Conservation (phyloP, 2,113 vertebrate species). For the Alosa alosa region DNA sequence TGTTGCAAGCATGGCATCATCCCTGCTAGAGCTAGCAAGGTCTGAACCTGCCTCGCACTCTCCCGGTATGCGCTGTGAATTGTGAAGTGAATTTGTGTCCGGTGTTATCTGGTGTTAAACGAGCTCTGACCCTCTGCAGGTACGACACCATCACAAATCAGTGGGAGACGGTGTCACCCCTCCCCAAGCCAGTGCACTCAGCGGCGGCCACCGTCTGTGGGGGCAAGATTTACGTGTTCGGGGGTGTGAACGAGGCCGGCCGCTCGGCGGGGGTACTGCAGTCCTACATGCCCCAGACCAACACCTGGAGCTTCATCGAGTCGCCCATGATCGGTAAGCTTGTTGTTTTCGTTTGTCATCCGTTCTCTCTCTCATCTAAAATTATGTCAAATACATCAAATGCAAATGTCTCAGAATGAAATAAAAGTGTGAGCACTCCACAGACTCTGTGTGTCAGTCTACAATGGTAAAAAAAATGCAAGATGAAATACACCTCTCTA, state of each 20-base stretch:
- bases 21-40: too few species aligned
- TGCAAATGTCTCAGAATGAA: not conserved
- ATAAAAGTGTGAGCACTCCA: not conserved
- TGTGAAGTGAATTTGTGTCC: not conserved
- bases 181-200: slow-evolving; percentile 93
- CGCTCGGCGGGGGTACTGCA: slow-evolving; percentile 90
- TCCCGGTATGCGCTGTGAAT: not conserved
- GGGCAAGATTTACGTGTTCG: slow-evolving; percentile 95
- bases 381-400: too few species aligned
- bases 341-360: not conserved
- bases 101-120: slow-evolving; percentile 8
- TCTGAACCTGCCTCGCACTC: not conserved
- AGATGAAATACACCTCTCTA: not conserved
- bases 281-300: slow-evolving; percentile 90
- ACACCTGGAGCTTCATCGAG: slow-evolving; percentile 96
- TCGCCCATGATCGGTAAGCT: slow-evolving; percentile 96
- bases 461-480: not conserved
- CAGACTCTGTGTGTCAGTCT: not conserved
- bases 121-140: slow-evolving; percentile 59
- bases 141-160: slow-evolving; percentile 98
- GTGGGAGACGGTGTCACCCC: slow-evolving; percentile 91
- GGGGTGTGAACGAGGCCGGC: slow-evolving; percentile 93
- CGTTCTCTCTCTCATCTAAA: not conserved
- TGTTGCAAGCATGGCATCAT: too few species aligned
- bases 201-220: slow-evolving; percentile 92